phyloP scores from a whole-genome alignment of 2,113 vertebrate genomes.

The Grallaria varia region DNA sequence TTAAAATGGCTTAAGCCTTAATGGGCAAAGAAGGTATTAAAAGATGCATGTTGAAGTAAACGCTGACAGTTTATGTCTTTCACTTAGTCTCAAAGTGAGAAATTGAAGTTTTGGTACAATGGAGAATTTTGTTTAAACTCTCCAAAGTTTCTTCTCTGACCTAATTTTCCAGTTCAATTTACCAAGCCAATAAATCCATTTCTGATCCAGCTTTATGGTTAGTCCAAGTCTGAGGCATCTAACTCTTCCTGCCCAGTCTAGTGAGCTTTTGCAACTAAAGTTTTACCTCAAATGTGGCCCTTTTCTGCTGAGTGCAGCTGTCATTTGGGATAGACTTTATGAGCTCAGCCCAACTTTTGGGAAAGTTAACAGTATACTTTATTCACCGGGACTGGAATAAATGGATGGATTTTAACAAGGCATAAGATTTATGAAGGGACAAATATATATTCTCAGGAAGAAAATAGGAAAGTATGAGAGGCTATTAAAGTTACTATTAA shows the following conservation, averaged over 20 bases:
- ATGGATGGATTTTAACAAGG: not conserved
- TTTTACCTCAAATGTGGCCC: not conserved
- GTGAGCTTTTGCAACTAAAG: not conserved
- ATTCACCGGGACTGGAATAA: not conserved
- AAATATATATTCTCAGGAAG: conserved; percentile 19
- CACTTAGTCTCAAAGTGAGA: not conserved
- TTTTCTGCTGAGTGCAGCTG: not conserved
- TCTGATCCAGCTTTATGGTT: not conserved
- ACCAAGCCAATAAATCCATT: not conserved
- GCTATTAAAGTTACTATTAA: not conserved
- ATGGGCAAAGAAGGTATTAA: not conserved
- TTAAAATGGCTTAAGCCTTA: not conserved
- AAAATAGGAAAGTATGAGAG: not conserved
- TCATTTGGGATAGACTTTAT: not conserved
- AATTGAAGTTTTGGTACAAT: not conserved
- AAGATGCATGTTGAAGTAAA: not conserved
- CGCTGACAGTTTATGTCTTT: not conserved
- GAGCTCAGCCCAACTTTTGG: not conserved
- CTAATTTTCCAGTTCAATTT: not conserved
- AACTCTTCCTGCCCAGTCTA: not conserved
- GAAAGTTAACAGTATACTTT: not conserved
- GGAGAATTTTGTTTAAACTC: not conserved
- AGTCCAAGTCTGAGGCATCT: not conserved
- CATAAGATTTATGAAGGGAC: not conserved
- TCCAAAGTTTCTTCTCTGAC: not conserved